These are phyloP conservation scores for Callipepla squamata DNA, from an alignment of 2,113 vertebrate genomes.

Conservation along the genomic window DNA sequence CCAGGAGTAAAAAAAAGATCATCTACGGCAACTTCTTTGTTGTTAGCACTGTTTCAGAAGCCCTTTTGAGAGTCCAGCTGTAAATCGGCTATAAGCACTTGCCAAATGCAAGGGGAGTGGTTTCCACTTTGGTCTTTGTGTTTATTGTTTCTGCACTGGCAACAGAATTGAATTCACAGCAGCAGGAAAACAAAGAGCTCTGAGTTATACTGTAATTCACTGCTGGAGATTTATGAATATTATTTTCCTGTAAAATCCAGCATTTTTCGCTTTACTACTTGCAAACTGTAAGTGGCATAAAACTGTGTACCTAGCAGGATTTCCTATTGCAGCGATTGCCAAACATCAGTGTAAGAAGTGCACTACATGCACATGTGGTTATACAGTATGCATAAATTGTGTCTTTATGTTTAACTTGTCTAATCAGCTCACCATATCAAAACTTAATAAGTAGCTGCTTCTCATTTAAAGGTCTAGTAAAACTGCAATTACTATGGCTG, in stretches of 20 bases:
- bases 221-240: conserved; percentile 75
- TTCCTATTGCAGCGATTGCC: not conserved
- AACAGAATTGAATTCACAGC: conserved; percentile 58
- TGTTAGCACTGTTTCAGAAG: not conserved
- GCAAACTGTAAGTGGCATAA: conserved; percentile 59
- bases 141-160: conserved; percentile 49
- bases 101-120: conserved; percentile 42
- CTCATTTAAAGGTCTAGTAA: conserved; percentile 78
- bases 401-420: conserved; percentile 68
- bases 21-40: not conserved
- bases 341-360: conserved; percentile 2
- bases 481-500: conserved; percentile 68
- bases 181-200: conserved; percentile 70
- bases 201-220: conserved; percentile 71
- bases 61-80: not conserved
- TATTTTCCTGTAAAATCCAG: conserved; percentile 76
- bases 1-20: not conserved
- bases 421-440: conserved; percentile 73
- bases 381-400: conserved; percentile 46
- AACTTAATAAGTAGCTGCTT: conserved; percentile 77
- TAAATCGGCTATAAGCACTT: conserved; percentile 36
- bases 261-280: conserved; percentile 71
- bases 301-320: conserved; percentile 50
- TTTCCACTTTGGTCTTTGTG: conserved; percentile 47
- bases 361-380: conserved; percentile 28